A percentile compares a stretch with the other conserved stretches of the same genome.
phyloP scores from a whole-genome alignment of 2,113 vertebrate genomes.

The Brachyhypopomus gauderio region DNA sequence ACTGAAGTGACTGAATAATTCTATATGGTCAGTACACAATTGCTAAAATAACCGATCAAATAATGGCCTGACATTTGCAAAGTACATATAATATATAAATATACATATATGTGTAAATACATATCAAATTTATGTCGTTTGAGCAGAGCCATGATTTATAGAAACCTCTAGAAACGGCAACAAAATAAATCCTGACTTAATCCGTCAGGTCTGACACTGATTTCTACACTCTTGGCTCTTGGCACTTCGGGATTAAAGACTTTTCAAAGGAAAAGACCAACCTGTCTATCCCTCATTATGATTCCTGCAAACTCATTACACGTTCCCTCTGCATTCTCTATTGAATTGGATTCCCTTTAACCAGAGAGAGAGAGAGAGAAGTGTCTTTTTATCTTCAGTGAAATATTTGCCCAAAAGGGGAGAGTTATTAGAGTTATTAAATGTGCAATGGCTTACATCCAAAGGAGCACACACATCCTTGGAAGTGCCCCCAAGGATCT shows the following conservation, averaged over 20 bases:
- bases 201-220: conserved; percentile 49
- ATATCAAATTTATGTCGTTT: background rate
- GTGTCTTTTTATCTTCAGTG: background rate
- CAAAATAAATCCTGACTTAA: conserved; percentile 15
- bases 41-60: too few relatives aligned
- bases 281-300: conserved; percentile 55
- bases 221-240: conserved; percentile 52
- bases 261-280: conserved; percentile 60
- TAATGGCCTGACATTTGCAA: too few relatives aligned
- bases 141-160: too few relatives aligned
- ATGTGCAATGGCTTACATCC: conserved; percentile 11
- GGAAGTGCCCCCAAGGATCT: background rate
- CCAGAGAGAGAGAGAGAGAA: conserved; percentile 36
- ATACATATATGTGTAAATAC: too few relatives aligned
- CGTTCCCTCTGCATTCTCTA: conserved; percentile 47
- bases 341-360: conserved; percentile 27
- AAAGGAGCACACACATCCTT: background rate
- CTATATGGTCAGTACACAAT: too few relatives aligned
- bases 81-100: too few relatives aligned
- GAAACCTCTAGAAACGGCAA: too few relatives aligned
- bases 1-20: too few relatives aligned
- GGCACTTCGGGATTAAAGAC: conserved; percentile 59
- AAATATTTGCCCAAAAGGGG: conserved; percentile 35
- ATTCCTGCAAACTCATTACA: conserved; percentile 56
- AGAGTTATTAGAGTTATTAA: conserved; percentile 17